Conservation (phyloP, 2,888 invertebrate species). For the Rhopalosiphum nymphaeae region DNA sequence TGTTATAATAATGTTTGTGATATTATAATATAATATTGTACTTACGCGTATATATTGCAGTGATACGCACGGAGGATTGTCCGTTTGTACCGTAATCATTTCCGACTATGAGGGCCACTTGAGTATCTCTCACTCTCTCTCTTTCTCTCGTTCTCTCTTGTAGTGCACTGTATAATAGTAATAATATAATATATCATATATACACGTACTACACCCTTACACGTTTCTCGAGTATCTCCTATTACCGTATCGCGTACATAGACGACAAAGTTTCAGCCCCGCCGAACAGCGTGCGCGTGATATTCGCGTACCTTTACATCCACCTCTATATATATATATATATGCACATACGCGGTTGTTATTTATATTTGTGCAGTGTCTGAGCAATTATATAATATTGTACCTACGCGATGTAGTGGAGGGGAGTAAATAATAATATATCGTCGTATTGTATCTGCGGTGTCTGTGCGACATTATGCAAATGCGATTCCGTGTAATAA, state of each 20-base stretch:
- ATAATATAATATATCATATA: neutral
- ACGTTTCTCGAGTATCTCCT: conserved; percentile 7
- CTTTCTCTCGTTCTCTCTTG: neutral
- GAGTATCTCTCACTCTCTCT: neutral
- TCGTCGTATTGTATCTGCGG: neutral
- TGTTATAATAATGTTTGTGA: neutral
- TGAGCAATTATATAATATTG: conserved; percentile 18
- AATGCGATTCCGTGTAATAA: neutral
- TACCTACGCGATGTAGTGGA: neutral
- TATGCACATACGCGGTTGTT: neutral
- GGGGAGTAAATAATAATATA: neutral
- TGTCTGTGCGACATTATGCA: neutral
- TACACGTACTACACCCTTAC: neutral
- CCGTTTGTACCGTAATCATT: conserved; percentile 31
- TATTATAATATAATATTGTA: neutral
- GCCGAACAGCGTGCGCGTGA: neutral
- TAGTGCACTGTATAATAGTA: neutral
- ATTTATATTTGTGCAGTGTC: neutral
- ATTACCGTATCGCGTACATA: neutral
- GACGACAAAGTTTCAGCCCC: conserved; percentile 18
- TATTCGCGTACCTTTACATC: neutral
- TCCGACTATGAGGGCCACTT: neutral
- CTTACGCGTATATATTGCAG: neutral
- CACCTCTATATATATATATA: neutral
- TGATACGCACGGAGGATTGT: neutral